Conservation (phyloP, 2,797 vertebrate species). For the Microhierax caerulescens region DNA sequence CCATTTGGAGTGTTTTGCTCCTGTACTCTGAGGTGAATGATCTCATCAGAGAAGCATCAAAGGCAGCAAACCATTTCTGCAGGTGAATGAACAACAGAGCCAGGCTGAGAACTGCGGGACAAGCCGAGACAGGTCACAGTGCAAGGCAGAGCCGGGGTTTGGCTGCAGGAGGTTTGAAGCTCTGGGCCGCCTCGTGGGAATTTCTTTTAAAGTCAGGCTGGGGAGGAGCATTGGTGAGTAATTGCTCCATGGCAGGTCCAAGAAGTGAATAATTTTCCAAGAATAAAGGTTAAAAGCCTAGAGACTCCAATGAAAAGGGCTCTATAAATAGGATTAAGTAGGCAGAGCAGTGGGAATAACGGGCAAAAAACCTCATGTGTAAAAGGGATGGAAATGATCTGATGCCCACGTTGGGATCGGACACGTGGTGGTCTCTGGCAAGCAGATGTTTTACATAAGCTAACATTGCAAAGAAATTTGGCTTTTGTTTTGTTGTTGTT, state of each 20-base stretch:
- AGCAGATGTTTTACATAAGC: background rate
- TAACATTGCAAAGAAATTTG: background rate
- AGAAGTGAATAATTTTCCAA: conserved; percentile 58
- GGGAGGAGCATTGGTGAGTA: conserved; percentile 8
- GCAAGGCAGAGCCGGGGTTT: background rate
- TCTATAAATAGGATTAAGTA: conserved; percentile 36
- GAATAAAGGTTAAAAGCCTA: conserved; percentile 51
- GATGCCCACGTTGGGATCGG: background rate
- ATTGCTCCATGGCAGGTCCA: background rate
- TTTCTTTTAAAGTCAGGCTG: conserved; percentile 6
- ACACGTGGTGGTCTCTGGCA: background rate
- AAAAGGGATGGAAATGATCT: background rate
- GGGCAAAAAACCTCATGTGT: background rate
- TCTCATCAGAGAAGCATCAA: conserved; percentile 14
- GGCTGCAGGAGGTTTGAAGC: background rate
- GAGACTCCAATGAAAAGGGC: background rate
- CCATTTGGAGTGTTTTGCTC: background rate
- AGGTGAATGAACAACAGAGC: conserved; percentile 53
- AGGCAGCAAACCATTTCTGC: conserved; percentile 8
- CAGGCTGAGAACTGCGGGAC: background rate
- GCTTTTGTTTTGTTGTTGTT: background rate
- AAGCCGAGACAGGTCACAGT: background rate
- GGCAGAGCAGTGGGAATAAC: background rate
- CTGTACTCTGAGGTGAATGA: background rate
- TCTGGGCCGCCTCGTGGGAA: conserved; percentile 41